Conservation (phyloP, 2,113 vertebrate genomes). For the Chascanopsetta lugubris region DNA sequence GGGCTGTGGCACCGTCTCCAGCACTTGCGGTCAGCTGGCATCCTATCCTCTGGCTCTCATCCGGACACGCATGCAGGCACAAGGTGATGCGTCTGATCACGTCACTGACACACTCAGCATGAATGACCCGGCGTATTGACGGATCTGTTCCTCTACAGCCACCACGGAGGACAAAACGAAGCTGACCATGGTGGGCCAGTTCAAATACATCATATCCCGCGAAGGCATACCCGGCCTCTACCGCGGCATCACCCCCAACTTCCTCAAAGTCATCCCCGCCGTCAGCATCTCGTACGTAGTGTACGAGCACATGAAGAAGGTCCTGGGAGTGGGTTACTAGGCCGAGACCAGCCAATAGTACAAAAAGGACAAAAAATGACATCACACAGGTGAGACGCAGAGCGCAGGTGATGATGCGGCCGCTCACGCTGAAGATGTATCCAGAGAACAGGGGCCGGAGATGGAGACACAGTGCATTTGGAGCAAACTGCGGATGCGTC, state of each 20-base stretch:
- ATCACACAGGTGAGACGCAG: neutral
- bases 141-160: conserved; percentile 71
- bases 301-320: conserved; percentile 93
- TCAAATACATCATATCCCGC: conserved; percentile 87
- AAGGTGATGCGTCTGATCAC: conserved; percentile 80
- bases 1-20: conserved; percentile 90
- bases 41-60: conserved; percentile 92
- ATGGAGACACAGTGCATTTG: neutral
- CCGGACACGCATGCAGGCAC: conserved; percentile 94
- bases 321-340: conserved; percentile 82
- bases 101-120: neutral
- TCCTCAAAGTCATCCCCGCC: conserved; percentile 94
- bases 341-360: neutral
- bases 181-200: conserved; percentile 89
- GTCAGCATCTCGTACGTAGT: conserved; percentile 97
- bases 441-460: neutral
- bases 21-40: conserved; percentile 92
- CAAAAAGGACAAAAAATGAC: neutral
- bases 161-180: conserved; percentile 82
- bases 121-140: neutral
- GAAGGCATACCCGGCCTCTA: conserved; percentile 91
- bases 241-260: conserved; percentile 93
- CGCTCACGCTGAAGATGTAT: neutral
- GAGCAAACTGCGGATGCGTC: no score
- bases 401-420: neutral